These are phyloP conservation scores for cat (Felis catus) DNA, from an alignment of 2,113 vertebrate genomes.

Conservation along the genomic window DNA sequence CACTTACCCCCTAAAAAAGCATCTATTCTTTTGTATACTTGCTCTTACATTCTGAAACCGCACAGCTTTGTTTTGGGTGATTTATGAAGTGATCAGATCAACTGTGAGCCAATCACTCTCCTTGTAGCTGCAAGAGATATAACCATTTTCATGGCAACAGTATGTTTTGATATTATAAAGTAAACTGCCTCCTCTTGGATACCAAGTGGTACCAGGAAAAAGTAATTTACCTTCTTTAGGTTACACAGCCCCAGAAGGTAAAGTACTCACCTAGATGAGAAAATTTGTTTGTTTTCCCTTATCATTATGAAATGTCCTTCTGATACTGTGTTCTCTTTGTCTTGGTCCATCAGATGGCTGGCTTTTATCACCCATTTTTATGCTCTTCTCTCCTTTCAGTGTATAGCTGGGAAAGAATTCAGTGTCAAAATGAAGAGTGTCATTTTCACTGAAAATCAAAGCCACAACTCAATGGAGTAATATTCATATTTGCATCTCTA, in stretches of 20 bases:
- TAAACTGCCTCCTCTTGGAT: constrained; percentile 69
- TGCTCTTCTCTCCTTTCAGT: not conserved
- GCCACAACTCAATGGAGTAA: not conserved
- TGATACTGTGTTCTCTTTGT: constrained; percentile 58
- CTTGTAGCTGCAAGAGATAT: not conserved
- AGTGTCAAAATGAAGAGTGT: not conserved
- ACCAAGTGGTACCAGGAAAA: constrained; percentile 74
- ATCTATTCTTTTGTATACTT: not conserved
- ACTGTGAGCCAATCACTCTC: constrained; percentile 28
- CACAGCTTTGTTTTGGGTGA: not conserved
- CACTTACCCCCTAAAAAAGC: not conserved
- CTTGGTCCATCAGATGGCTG: not conserved
- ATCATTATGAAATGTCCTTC: constrained; percentile 57
- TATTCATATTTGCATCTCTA: not conserved
- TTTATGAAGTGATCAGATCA: constrained; percentile 36
- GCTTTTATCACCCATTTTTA: constrained; percentile 34
- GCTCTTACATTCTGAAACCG: not conserved
- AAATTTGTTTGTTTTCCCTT: constrained; percentile 59
- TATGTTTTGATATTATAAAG: constrained; percentile 69
- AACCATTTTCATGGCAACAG: constrained; percentile 48
- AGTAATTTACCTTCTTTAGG: constrained; percentile 72
- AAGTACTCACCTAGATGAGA: constrained; percentile 68
- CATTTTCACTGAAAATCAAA: not conserved
- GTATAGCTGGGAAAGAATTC: not conserved
- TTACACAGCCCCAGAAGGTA: constrained; percentile 48